Evolutionary conservation across 2,797 vertebrate genomes (phyloP), one percentile per base, ranked within the genome.

Genomic region (Macrochelys suwanniensis): DNA sequence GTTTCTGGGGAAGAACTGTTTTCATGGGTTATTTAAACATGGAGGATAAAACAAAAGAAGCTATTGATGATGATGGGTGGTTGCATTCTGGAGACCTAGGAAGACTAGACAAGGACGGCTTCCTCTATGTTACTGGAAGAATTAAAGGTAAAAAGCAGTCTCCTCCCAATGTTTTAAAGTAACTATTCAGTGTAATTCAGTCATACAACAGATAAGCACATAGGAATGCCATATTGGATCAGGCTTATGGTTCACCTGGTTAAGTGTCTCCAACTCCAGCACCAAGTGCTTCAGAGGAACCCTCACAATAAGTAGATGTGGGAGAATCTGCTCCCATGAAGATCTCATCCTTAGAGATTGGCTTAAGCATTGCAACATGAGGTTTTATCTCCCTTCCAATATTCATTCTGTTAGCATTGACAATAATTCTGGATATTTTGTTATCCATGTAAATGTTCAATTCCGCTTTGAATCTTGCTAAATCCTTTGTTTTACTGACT

Each of bases 11-110:
- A 86, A 98, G 99, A 49, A 99, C 98, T 21, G 86, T 99, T 96
- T 99, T 99, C 97, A 99, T 99, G 99, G 99, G 99, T 85, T 99
- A 99, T 94, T 98, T 99, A 86, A 99, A 99, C 97, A 98, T 99
- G 98, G 98, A 99, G 93, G 98, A 99, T 83, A 99, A 98, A 97
- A 99, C 99, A 4, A 96, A 97, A 77, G 98, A 99, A 87, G 97
- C 97, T 61, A 97, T 99, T 53, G 98, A 99, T 83, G 96, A 98
- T 12, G 98, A 99, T 2, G 99, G 98, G 71, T 99, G 99, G 99
- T 98, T 99, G 80, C 98, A 97, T 96, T 99, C 99, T 11, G 99
- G 99, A 76, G 99, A 99, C 89, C 76, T 98, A 31, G 99, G 99
- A 85, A 98, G 98, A 92, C 85, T 98, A 47, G 99, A 99, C 19